Base-by-base conservation (phyloP, 2,113 vertebrate species). In the Amazona vittata region DNA sequence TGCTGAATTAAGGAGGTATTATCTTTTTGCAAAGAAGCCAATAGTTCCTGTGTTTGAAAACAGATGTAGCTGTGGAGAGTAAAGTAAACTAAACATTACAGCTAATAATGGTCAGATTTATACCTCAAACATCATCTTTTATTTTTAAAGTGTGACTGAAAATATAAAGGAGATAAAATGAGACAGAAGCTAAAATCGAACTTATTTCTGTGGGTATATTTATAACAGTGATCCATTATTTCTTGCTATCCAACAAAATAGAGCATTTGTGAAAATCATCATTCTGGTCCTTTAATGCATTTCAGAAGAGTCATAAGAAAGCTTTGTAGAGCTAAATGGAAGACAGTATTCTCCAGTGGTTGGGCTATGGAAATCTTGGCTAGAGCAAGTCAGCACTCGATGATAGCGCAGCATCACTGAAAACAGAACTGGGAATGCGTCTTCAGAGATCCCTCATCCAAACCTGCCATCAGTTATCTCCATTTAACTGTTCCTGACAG, bases 311-410 rank as follows among this genome's bases (percentile, higher is more conserved):
- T 90, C 92, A 43, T 92, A 91, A 89, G 90, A 82, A 91, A 84
- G 88, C 83, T 90, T 93, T 96, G 90, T 84, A 94, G 80, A 91
- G 74, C 74, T 96, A 86, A 93, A 94, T 92, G 92, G 86, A 93
- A 86, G 77, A 17, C 37, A 46, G 44, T 79, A 84, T 92, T 95
- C 95, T 91, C 83, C 53, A 82, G 83, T 75, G 91, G 44, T 16
- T 89, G 67, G 62, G 28, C 77, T 86, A 63, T 81, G 81, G 83
- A 86, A 94, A 89, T 86, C 77, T 76, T 68, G 63, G 69, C 77
- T 91, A 57, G 79, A 64, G 69, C 83, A 78, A 78, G 64, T 81
- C 80, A 85, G 91, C 93, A 57, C 69, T 75, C 17, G 75, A 4
- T 68, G 62, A 84, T 91, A 87, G 69, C 62, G 47, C 50, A 84